Base-by-base conservation (phyloP, 2,888 invertebrate genomes). In the Sepioteuthis lessoniana region DNA sequence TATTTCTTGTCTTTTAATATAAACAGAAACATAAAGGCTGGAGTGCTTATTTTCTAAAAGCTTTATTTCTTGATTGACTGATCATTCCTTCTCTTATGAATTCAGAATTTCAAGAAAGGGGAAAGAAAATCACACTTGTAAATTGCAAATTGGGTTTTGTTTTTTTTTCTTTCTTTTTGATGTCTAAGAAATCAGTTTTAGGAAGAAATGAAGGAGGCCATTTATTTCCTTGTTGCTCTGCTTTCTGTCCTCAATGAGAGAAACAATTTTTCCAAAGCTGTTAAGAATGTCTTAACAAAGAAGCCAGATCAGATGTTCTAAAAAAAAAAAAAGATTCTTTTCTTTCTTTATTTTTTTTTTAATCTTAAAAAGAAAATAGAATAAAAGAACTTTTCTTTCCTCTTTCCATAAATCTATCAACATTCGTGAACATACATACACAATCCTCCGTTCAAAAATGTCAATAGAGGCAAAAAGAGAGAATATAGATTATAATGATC, bases 151-250 rank as follows among this genome's bases (percentile, higher is more conserved):
- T 76, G 76, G 42, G 42, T 42, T 42, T 42, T 3, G n/a, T n/a
- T n/a, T 42, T 19, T 76, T n/a, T 35, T 76, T 31, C 8, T n/a
- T 35, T 16, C 76, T 76, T 76, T 76, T 76, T 76, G 76, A 76
- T 76, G 76, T 76, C 76, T n/a, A 76, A 76, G 76, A 76, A 76
- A 76, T 76, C 76, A 76, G 25, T 35, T 76, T 76, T 35, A n/a
- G 76, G 76, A n/a, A 76, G 76, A 76, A 76, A 76, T 76, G 76
- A 76, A 76, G n/a, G 76, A 76, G 76, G 76, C 76, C n/a, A 76
- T 76, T 76, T 76, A 76, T 76, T 76, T n/a, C 76, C 76, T 35
- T n/a, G 76, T 76, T 76, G n/a, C 76, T 28, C n/a, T n/a, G n/a
- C n/a, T 76, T 76, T 76, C 76, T 76, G 76, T 76, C 76, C 76